Evolutionary conservation across 2,113 vertebrate species (phyloP).

Genomic region (Anseranas semipalmata): DNA sequence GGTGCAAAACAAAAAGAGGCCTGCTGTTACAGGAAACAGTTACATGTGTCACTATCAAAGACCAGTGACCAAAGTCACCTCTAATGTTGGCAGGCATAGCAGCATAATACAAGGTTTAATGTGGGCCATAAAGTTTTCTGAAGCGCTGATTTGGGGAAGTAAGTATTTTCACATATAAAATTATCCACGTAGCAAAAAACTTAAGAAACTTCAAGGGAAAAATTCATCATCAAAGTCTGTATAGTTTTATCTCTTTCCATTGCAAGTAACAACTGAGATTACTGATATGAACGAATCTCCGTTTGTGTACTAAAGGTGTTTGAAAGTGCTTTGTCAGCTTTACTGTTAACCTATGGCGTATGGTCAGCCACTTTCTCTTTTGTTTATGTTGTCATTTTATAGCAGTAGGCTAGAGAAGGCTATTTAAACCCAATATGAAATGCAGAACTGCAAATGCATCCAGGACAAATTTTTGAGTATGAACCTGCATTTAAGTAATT

Average conservation of each 20-base stretch:
- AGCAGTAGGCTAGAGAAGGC: background rate
- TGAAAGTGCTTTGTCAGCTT: background rate
- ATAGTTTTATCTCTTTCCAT: background rate
- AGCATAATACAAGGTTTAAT: rapidly evolving
- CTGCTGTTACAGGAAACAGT: background rate
- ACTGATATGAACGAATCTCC: background rate
- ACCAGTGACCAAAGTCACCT: background rate
- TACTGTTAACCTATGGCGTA: background rate
- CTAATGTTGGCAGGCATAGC: background rate
- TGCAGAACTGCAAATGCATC: background rate
- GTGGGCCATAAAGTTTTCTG: background rate
- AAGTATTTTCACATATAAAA: background rate
- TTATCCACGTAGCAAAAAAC: background rate
- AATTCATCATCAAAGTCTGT: background rate
- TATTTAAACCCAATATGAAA: background rate
- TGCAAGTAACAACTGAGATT: background rate
- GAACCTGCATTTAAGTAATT: background rate
- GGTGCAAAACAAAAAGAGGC: background rate
- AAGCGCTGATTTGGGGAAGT: background rate
- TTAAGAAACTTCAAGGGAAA: background rate
- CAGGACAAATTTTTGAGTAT: background rate
- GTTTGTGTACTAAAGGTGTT: background rate
- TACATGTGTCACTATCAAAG: background rate
- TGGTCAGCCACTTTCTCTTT: background rate
- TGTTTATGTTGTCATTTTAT: background rate